Evolutionary conservation across 2,797 vertebrate genomes (phyloP), one percentile per base, ranked within the genome.

Genomic region (Bryconaethiops microstoma): DNA sequence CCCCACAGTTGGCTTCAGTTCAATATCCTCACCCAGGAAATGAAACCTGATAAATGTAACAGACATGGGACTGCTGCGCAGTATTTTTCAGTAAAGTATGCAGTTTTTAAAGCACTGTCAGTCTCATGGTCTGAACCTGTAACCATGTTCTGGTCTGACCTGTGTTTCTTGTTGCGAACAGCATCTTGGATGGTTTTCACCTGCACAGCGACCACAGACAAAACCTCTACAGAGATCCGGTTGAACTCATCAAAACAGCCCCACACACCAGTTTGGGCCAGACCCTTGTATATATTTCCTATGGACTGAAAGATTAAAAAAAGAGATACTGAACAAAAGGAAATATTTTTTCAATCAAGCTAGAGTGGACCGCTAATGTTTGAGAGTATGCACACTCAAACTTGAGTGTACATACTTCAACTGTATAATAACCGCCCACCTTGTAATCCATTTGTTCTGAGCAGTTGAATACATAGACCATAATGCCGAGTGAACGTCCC

Each of bases 371-470:
- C 2, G 10, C 8, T 45, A 60, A 59, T n/a, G 7, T 8, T 2
- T 64, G 17, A 64, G 6, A 16, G 39, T 6, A 64, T 29, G 25
- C 23, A 25, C 23, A 62, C 16, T 40, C 7, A 60, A 21, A 5
- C 4, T 5, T 50, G 1, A 45, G 54, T 6, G 14, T 13, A 7
- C 48, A 39, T 50, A 23, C 10, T 29, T 17, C 16, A 21, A 35
- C n/a, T 55, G 5, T 55, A n/a, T 62, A 14, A 12, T 16, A n/a
- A 16, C 17, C 70, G 35, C 2, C 64, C 68, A 95, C 94, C 94
- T 95, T 94, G 83, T 94, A 95, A 86, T 95, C 94, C 94, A 94
- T 96, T 90, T 95, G 94, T 74, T 95, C 95, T 4, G 95, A 96
- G 86, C 92, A 94, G 88, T 94, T 96, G 86, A 96, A 96, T 60